These are phyloP conservation scores for Conomelus anceps DNA, from an alignment of 2,888 invertebrate species.

Conservation along the genomic window DNA sequence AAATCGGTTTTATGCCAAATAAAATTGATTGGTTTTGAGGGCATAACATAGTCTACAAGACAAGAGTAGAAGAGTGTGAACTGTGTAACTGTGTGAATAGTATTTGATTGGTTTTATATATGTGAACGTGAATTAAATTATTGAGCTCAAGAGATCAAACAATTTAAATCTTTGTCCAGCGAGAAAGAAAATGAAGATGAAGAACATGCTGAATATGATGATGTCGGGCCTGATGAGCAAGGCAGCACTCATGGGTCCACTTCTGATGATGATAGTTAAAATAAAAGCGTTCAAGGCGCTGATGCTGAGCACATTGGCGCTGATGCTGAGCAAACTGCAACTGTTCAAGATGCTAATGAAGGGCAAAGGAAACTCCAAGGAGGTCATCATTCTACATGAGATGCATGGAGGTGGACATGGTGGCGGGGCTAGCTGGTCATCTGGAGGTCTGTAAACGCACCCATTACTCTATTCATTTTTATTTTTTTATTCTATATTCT, in stretches of 20 bases:
- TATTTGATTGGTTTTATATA: no score
- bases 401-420: constrained; percentile 32
- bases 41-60: no score
- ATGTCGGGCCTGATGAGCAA: constrained; percentile 56
- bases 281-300: constrained; percentile 41
- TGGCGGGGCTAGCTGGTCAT: constrained; percentile 14
- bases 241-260: constrained; percentile 54
- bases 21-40: no score
- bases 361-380: constrained; percentile 32
- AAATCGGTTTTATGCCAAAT: no score
- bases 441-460: constrained; percentile 10
- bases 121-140: no score
- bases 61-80: no score
- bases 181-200: constrained; percentile 36
- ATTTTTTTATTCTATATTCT: no score
- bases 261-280: constrained; percentile 55
- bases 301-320: constrained; percentile 35
- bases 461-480: neutral
- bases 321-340: constrained; percentile 34
- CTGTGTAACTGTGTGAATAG: no score
- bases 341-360: constrained; percentile 35
- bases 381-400: constrained; percentile 36
- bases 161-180: no score
- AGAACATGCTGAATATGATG: constrained; percentile 55
- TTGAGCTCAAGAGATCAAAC: no score